These are phyloP conservation scores for Pseudotriccus pelzelni DNA, from an alignment of 2,797 vertebrate species.

Conservation along the genomic window DNA sequence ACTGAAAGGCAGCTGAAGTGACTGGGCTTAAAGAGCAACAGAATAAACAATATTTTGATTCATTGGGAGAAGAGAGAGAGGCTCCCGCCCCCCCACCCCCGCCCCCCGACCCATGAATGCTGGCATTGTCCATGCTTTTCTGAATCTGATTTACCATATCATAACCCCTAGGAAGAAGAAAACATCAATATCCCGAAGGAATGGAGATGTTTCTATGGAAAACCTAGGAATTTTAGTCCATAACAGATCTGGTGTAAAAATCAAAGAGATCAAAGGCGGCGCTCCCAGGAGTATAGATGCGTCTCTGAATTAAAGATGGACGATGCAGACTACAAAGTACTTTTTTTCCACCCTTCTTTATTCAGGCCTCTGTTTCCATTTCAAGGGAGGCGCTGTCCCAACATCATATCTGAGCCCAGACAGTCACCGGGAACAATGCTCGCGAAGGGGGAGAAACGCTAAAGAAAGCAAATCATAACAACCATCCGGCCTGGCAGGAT, in stretches of 20 bases:
- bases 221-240: slow-evolving; percentile 94
- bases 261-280: slow-evolving; percentile 93
- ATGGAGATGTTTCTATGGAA: slow-evolving; percentile 99
- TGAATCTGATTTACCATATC: slow-evolving; percentile 98
- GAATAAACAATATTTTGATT: slow-evolving; percentile 95
- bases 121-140: slow-evolving; percentile 90
- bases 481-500: not conserved
- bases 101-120: slow-evolving; percentile 83
- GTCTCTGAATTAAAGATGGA: slow-evolving; percentile 90
- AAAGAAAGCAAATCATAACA: slow-evolving; percentile 52
- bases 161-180: slow-evolving; percentile 99
- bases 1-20: slow-evolving; percentile 86
- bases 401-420: slow-evolving; percentile 75
- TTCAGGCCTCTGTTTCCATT: slow-evolving; percentile 77
- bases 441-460: slow-evolving; percentile 52
- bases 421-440: slow-evolving; percentile 67
- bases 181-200: slow-evolving; percentile 98
- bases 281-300: slow-evolving; percentile 83
- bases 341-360: slow-evolving; percentile 75
- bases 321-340: slow-evolving; percentile 89
- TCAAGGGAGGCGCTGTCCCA: slow-evolving; percentile 78
- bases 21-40: slow-evolving; percentile 84
- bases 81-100: slow-evolving; percentile 28
- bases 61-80: slow-evolving; percentile 83
- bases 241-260: slow-evolving; percentile 88